Conservation (phyloP, 2,113 vertebrate species). For the Procapra przewalskii region DNA sequence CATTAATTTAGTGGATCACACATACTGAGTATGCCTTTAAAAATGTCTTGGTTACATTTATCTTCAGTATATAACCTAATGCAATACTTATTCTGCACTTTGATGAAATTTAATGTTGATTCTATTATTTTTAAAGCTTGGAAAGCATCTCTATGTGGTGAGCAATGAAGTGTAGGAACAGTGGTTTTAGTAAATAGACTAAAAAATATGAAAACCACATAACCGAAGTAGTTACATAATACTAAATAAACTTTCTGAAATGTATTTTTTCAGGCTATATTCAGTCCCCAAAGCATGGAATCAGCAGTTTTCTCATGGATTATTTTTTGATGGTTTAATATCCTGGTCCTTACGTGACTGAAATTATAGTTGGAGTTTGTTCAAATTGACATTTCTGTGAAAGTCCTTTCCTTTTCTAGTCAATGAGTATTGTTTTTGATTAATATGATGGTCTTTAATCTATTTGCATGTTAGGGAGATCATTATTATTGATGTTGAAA, state of each 20-base stretch:
- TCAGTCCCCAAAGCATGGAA: conserved; percentile 38
- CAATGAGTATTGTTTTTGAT: conserved; percentile 18
- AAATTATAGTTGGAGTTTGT: conserved; percentile 20
- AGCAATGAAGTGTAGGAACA: conserved; percentile 55
- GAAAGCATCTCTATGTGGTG: conserved; percentile 40
- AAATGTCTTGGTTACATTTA: conserved; percentile 8
- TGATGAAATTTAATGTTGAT: conserved; percentile 15
- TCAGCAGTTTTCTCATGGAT: conserved; percentile 62
- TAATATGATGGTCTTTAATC: background rate
- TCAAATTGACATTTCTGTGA: conserved; percentile 20
- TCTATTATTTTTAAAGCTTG: conserved; percentile 44
- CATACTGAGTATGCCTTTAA: background rate
- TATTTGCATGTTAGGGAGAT: background rate
- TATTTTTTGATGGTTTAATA: conserved; percentile 65
- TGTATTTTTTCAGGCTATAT: conserved; percentile 58
- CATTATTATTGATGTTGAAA: background rate
- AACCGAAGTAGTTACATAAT: conserved; percentile 67
- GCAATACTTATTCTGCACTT: conserved; percentile 17
- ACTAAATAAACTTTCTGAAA: conserved; percentile 58
- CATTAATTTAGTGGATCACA: background rate
- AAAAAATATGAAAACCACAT: conserved; percentile 70
- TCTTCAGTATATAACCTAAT: background rate
- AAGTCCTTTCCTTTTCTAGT: background rate
- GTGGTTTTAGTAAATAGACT: conserved; percentile 62
- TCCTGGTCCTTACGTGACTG: conserved; percentile 34